Conservation (phyloP, 2,888 invertebrate species). For the Cosmorhoe ocellata region DNA sequence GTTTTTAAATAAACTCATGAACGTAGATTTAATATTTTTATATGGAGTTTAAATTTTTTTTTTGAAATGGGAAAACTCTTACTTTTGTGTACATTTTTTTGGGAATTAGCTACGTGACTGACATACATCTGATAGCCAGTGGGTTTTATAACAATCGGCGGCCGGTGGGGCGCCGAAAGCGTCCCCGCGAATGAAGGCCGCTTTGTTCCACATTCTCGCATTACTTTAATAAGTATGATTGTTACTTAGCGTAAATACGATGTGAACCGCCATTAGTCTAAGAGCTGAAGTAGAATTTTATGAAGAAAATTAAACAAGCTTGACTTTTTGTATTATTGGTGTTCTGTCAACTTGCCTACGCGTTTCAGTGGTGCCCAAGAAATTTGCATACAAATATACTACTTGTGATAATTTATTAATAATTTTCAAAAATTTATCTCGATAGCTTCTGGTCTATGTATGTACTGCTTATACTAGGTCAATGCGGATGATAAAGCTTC, state of each 20-base stretch:
- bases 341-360: no score
- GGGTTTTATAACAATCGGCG: slow-evolving; percentile 77
- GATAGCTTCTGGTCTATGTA: slow-evolving; percentile 4
- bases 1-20: no score
- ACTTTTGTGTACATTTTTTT: slow-evolving; percentile 77
- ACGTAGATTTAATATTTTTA: no score
- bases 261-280: slow-evolving; percentile 63
- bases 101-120: slow-evolving; percentile 70
- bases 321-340: no score
- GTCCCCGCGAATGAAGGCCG: slow-evolving; percentile 68
- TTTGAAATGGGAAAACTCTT: slow-evolving; percentile 41
- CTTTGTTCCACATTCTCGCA: slow-evolving; percentile 75
- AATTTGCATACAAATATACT: no score
- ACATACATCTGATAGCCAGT: slow-evolving; percentile 69
- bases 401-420: no score
- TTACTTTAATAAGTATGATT: slow-evolving; percentile 67
- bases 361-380: no score
- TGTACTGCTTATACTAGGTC: slow-evolving; percentile 52
- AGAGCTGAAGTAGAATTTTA: not conserved
- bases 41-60: no score
- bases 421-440: not conserved
- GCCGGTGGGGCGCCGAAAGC: slow-evolving; percentile 72
- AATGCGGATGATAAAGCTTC: slow-evolving; percentile 51
- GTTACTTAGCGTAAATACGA: slow-evolving; percentile 67
- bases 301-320: no score